Evolutionary conservation across 2,888 invertebrate genomes (phyloP), one percentile per base, ranked within the genome.

Genomic region (Caradrina clavipalpis): DNA sequence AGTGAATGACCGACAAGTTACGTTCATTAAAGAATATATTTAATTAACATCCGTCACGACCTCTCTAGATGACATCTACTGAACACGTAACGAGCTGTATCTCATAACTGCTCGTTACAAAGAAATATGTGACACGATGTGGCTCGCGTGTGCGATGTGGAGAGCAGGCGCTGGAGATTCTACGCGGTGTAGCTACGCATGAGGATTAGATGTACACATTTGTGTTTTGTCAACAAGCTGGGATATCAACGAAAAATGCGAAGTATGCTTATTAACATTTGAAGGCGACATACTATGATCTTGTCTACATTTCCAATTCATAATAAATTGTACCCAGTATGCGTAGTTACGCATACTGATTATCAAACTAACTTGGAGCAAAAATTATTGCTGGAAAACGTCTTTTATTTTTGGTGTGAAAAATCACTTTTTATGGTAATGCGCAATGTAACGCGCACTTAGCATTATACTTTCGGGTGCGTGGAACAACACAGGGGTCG

Each of bases 151-250:
- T 31, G 21, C 4, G 21, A 35, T 51, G 39, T n/a, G 15, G 10
- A 10, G 13, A 54, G 57, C 4, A 49, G 1, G 10, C 0, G 10
- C 60, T 69, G 45, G 56, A 54, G 21, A 50, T 15, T 64, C n/a
- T 51, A 35, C 42, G 59, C 4, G 47, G 13, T 51, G 11, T 22
- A 19, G 15, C 4, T 50, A 45, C 39, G n/a, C 22, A 50, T 53
- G 15, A 50, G 15, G 0, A 56, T 21, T 19, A 56, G n/a, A 54
- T 21, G 13, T 42, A 19, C 56, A 35, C 49, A 42, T 17, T 11
- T 17, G 50, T 55, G 56, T 51, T 60, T 66, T 66, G 47, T 66
- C 56, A 73, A 73, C 66, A 60, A 39, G 1, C 17, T 69, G 10
- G 11, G 22, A 39, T 21, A 61, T 35, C 2, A 15, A 15, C n/a